A percentile compares a stretch with the other conserved stretches of the same genome.
Conservation (phyloP, 2,113 vertebrate genomes). For the Nettapus auritus region DNA sequence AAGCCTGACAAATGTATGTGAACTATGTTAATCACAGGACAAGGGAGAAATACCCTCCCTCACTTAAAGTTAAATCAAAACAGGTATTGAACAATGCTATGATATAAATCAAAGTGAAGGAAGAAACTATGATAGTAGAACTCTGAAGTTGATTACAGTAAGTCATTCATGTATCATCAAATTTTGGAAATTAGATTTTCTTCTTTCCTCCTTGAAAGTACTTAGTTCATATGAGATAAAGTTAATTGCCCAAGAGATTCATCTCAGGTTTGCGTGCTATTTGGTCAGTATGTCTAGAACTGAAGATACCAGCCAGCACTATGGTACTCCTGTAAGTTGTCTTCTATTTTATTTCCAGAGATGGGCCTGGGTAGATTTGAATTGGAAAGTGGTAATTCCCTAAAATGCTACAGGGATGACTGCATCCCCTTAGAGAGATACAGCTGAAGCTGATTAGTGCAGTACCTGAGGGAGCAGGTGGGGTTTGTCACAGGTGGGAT, state of each 20-base stretch:
- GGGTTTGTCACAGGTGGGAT: background rate
- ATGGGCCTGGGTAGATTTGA: background rate
- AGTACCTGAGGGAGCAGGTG: background rate
- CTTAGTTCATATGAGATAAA: background rate
- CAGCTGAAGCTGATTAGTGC: background rate
- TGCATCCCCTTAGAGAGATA: background rate
- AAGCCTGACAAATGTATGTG: background rate
- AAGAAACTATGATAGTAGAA: background rate
- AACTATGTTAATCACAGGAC: background rate
- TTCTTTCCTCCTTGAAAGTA: background rate
- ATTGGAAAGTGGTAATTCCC: background rate
- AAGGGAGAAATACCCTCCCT: background rate
- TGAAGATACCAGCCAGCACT: background rate
- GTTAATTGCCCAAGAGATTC: background rate
- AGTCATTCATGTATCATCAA: background rate
- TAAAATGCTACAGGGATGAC: background rate
- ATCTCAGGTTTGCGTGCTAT: background rate
- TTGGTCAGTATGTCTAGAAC: background rate
- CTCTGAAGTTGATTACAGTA: background rate
- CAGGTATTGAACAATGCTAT: background rate
- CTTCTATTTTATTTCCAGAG: background rate
- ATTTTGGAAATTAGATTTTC: background rate
- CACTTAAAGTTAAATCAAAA: background rate
- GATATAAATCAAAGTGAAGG: background rate
- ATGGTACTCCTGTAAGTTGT: background rate